Base-by-base conservation (phyloP, 2,113 vertebrate genomes). In the Centropus unirufus region DNA sequence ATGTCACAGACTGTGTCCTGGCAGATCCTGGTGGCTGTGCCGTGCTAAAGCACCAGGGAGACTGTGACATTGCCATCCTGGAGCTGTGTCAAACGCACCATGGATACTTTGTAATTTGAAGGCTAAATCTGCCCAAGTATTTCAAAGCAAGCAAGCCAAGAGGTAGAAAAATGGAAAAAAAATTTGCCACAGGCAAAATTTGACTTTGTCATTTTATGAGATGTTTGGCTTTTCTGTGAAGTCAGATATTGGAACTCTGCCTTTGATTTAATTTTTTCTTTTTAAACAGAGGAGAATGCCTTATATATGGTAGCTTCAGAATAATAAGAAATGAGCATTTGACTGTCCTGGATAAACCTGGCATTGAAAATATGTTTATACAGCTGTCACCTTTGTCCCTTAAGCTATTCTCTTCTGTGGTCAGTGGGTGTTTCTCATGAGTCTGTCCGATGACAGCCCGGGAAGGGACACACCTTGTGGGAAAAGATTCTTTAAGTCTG, bases 41-140 rank as follows among this genome's bases (percentile, higher is more conserved):
- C 0, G 0, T 26, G 24, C 30, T 67, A 70, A 69, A 36, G 47
- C 52, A 14, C 21, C 13, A 61, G 63, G 82, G 75, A 84, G 91
- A 61, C 79, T 87, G 76, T 83, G 85, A 77, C 76, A 51, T 44
- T 14, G 42, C 59, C 9, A 22, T 55, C 19, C 83, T 97, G 97
- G 96, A 96, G 64, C 94, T 0, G 7, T 78, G 93, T 91, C 96
- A 97, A 95, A 82, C 61, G 61, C 79, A 6, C 91, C 83, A 80
- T 3, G 85, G 83, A 17, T 39, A 83, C 93, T 95, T 95, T 97
- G 96, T 96, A 97, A 97, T 97, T 97, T 97, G 92, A 82, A 95
- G 73, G 95, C 96, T 96, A 94, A 97, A 82, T 90, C 87, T 96
- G 94, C 95, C 90, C 76, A 58, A 93, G 88, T 39, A 2, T 88